phyloP scores from a whole-genome alignment of 2,888 invertebrate species.

The Ethmia dodecea region DNA sequence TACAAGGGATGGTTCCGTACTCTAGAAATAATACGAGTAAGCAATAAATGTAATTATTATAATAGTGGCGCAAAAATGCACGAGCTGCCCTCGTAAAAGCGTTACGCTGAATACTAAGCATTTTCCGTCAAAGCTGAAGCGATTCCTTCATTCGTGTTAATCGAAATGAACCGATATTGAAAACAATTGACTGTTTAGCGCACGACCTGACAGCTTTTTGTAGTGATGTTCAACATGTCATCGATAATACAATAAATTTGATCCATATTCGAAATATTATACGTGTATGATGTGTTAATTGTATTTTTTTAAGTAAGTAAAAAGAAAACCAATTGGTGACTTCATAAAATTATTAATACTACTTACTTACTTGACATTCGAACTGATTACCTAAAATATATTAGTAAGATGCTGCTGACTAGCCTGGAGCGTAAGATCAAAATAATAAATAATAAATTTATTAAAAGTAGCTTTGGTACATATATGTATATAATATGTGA shows the following conservation, averaged over 20 bases:
- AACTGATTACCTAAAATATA: too few relatives aligned
- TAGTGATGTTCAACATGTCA: slow-evolving; percentile 28
- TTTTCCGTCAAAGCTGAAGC: slow-evolving; percentile 58
- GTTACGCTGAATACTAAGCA: slow-evolving; percentile 49
- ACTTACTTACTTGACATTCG: too few relatives aligned
- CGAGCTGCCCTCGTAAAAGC: slow-evolving; percentile 29
- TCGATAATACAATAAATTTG: slow-evolving; percentile 22
- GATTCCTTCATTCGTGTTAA: slow-evolving; percentile 69
- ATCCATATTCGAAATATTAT: neutral
- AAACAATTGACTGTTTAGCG: slow-evolving; percentile 72
- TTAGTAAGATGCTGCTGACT: too few relatives aligned
- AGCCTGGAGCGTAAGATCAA: too few relatives aligned
- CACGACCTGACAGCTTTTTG: slow-evolving; percentile 51
- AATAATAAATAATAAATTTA: too few relatives aligned
- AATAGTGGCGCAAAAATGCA: slow-evolving; percentile 57
- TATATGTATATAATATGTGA: too few relatives aligned
- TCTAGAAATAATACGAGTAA: too few relatives aligned
- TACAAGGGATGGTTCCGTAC: neutral
- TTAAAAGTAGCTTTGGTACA: too few relatives aligned
- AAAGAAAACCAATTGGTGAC: too few relatives aligned
- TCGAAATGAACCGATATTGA: slow-evolving; percentile 71
- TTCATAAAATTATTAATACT: too few relatives aligned
- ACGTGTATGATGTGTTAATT: neutral
- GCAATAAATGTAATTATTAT: slow-evolving; percentile 21
- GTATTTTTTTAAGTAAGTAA: too few relatives aligned